Conservation (phyloP, 2,113 vertebrate species). For the Ceyx melanurus region DNA sequence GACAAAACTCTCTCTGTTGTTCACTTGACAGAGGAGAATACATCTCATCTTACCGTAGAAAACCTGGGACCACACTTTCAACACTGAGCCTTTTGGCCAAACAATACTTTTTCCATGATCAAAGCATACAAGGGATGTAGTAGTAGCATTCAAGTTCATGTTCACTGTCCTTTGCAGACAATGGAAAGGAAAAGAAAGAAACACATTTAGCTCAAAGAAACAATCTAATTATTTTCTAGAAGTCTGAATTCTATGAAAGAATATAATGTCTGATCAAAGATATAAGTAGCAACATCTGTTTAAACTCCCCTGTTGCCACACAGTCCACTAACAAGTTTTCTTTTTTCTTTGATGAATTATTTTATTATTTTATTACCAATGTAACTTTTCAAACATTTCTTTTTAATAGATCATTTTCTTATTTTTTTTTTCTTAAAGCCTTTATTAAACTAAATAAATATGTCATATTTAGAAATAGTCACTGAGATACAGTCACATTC, state of each 20-base stretch:
- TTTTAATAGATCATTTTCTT: background rate
- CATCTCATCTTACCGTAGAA: constrained; percentile 77
- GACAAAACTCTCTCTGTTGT: constrained; percentile 87
- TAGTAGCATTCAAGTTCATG: constrained; percentile 76
- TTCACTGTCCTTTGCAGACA: constrained; percentile 10
- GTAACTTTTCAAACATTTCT: background rate
- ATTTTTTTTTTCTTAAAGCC: accelerated
- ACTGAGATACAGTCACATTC: background rate
- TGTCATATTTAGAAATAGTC: background rate
- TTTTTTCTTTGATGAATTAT: background rate
- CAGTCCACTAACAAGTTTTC: background rate
- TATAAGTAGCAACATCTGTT: background rate
- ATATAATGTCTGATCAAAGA: background rate
- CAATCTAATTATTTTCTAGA: background rate
- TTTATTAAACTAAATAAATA: background rate
- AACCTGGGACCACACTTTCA: constrained; percentile 68
- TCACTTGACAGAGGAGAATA: constrained; percentile 76
- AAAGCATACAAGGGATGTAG: constrained; percentile 79
- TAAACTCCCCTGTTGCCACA: background rate
- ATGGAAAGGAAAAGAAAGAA: background rate
- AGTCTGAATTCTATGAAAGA: background rate
- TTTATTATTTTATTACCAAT: background rate
- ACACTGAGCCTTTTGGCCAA: constrained; percentile 68
- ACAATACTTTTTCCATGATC: constrained; percentile 83
- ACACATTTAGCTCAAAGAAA: background rate